Conservation (phyloP, 2,113 vertebrate genomes). For the Eptatretus burgeri region DNA sequence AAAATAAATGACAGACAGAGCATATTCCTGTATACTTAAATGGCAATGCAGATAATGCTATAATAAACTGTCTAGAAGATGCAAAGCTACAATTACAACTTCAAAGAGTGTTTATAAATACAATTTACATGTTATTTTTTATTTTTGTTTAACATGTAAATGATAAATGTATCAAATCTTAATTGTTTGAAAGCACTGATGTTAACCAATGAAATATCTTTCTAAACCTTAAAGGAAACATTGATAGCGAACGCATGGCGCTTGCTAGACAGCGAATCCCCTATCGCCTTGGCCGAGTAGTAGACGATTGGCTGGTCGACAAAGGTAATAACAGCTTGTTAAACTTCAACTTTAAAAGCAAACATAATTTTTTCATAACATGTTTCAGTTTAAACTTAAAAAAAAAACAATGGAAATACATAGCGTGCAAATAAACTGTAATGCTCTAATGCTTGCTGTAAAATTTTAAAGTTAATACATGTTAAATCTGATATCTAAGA, state of each 20-base stretch:
- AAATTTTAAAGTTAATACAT: no score
- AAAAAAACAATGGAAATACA: background rate
- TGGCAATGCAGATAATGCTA: no score
- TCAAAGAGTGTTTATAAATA: no score
- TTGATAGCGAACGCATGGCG: slow-evolving; percentile 99
- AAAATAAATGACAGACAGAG: no score
- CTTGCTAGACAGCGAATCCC: slow-evolving; percentile 99
- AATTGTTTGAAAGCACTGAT: slow-evolving; percentile 63
- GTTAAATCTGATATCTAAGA: no score
- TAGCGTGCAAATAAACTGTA: slow-evolving; percentile 4
- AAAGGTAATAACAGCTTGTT: slow-evolving; percentile 79
- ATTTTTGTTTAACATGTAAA: no score
- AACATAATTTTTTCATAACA: slow-evolving; percentile 5
- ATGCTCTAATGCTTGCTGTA: background rate
- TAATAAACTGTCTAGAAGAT: no score
- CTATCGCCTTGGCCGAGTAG: slow-evolving; percentile 99
- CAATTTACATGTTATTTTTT: no score
- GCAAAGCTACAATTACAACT: no score
- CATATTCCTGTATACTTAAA: no score
- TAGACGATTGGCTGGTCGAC: slow-evolving; percentile 99
- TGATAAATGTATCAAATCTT: slow-evolving; percentile 23
- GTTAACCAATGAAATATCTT: slow-evolving; percentile 99
- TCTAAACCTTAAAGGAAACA: slow-evolving; percentile 99
- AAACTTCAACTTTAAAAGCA: slow-evolving; percentile 6
- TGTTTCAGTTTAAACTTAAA: slow-evolving; percentile 2